Base-by-base conservation (phyloP, 1,140 invertebrate species). In the Propsilocerus akamusi region DNA sequence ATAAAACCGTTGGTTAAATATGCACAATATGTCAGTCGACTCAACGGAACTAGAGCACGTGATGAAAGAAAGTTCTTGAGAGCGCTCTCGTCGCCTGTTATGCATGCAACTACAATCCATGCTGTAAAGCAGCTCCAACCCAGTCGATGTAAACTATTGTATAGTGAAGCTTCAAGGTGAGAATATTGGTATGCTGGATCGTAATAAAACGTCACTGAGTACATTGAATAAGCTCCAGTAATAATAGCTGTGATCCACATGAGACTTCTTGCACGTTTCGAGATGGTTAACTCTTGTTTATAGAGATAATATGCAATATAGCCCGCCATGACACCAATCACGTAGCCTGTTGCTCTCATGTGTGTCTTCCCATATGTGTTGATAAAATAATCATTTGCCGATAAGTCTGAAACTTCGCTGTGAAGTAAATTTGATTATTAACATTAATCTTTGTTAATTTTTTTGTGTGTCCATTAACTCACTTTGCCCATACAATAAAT, bases 61-160 rank as follows among this genome's bases (percentile, higher is more conserved):
- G 77, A 80, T 2, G 71, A 74, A 20, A 81, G 62, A 52, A 82
- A 68, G 53, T 72, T 76, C 32, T 72, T 72, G 12, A 79, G 55
- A 10, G 73, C 60, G 48, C 75, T 77, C 70, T 78, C 78, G 59
- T 81, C 78, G 10, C 78, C 76, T 49, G 80, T 81, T 49, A 77
- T 72, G 56, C 81, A 83, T 1, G 77, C 78, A 53, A 81, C 68
- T 5, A 84, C 69, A 28, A 83, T 67, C 81, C 82, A 85, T 0
- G 77, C 76, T 46, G 77, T 76, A 2, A 72, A 69, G 12, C 76
- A 60, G 37, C 76, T 73, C 80, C 80, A 83, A 0, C 73, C 70
- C 3, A 74, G 66, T 54, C 77, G 72, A 59, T 81, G 78, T 1
- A 81, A 54, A 0, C 77, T 72, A 26, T 77, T 73, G 57, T 80